Evolutionary conservation across 2,797 vertebrate species (phyloP).

Genomic region (Lophius americanus): DNA sequence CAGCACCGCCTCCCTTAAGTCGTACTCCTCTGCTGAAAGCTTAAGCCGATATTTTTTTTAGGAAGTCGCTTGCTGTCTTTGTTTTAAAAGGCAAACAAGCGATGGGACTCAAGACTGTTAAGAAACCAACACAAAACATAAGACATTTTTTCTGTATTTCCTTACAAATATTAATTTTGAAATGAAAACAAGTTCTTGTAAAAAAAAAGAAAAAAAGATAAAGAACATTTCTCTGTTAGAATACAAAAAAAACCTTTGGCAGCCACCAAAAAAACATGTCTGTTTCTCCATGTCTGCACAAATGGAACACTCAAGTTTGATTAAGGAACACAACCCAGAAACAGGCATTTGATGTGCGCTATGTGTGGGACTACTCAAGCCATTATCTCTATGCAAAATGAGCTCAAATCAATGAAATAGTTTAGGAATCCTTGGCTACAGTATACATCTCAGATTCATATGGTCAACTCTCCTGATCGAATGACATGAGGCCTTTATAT

Average conservation of each 20-base stretch:
- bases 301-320: background rate
- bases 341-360: background rate
- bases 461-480: background rate
- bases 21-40: slow-evolving; percentile 19
- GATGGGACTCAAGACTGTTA: background rate
- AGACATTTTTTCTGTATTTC: slow-evolving; percentile 2
- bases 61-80: slow-evolving; percentile 11
- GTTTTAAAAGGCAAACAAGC: slow-evolving; percentile 32
- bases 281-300: no score
- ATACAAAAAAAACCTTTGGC: background rate
- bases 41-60: slow-evolving; percentile 2
- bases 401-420: background rate
- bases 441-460: background rate
- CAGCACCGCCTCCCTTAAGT: slow-evolving; percentile 10
- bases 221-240: slow-evolving; percentile 6
- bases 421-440: background rate
- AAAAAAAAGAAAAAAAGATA: background rate
- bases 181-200: slow-evolving; percentile 5
- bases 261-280: no score
- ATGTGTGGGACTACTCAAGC: background rate
- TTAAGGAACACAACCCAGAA: background rate
- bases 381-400: background rate
- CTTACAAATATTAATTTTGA: background rate
- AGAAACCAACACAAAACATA: slow-evolving; percentile 15
- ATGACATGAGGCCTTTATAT: background rate